Evolutionary conservation across 2,797 vertebrate genomes (phyloP).

Genomic region (Acridotheres tristis): DNA sequence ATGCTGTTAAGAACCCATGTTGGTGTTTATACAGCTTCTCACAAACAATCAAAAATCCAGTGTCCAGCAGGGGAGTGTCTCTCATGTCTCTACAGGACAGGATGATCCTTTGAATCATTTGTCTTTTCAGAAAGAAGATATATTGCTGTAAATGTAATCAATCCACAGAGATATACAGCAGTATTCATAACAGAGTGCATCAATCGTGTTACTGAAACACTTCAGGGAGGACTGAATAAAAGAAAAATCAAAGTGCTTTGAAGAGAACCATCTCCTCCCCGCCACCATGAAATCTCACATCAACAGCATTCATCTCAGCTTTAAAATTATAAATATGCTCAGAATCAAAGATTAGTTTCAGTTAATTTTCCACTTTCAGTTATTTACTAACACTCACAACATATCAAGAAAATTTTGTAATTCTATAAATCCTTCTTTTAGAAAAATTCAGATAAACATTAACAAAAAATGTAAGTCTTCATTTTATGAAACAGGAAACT

Average conservation of each 20-base stretch:
- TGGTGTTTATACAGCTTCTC: not conserved
- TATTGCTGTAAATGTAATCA: not conserved
- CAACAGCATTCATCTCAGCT: not conserved
- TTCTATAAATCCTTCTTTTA: not conserved
- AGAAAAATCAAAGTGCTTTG: slow-evolving; percentile 13
- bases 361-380: not conserved
- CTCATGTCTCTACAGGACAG: not conserved
- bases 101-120: not conserved
- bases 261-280: not conserved
- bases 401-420: not conserved
- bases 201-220: not conserved
- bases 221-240: not conserved
- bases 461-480: not conserved
- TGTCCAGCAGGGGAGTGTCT: not conserved
- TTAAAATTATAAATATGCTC: slow-evolving; percentile 24
- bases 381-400: not conserved
- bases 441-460: not conserved
- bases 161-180: not conserved
- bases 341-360: slow-evolving; percentile 19
- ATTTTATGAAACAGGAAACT: not conserved
- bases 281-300: not conserved
- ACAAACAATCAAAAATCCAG: not conserved
- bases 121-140: not conserved
- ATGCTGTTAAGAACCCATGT: not conserved
- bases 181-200: not conserved